Percentiles rank a stretch among this genome's conserved stretches.
phyloP scores from a whole-genome alignment of 35 echinoderm and acorn worm species.

The Eucidaris tribuloides region DNA sequence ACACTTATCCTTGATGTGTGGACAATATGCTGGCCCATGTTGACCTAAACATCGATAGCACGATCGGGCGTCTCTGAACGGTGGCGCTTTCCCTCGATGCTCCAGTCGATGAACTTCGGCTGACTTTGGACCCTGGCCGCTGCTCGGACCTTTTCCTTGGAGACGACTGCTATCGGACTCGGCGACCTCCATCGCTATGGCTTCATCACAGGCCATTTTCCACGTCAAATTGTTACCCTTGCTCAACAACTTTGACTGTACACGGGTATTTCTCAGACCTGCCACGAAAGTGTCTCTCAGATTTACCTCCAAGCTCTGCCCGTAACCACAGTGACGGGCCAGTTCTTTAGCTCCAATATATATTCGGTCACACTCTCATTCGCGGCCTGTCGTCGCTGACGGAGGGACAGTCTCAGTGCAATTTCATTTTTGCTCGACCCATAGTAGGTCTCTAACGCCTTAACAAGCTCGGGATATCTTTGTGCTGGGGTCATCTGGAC shows the following conservation, averaged over 20 bases:
- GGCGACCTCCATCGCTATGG: slow-evolving; percentile 14
- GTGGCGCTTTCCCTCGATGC: background rate
- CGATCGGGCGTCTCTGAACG: background rate
- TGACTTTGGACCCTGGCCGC: background rate
- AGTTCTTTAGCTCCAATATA: slow-evolving; percentile 32
- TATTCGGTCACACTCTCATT: slow-evolving; percentile 1
- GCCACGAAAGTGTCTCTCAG: slow-evolving; percentile 24
- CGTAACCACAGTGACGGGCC: slow-evolving; percentile 24
- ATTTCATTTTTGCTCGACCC: slow-evolving; percentile 5
- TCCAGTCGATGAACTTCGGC: background rate
- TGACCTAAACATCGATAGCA: slow-evolving; percentile 18
- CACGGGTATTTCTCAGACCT: background rate
- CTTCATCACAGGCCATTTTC: slow-evolving; percentile 15
- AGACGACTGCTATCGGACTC: background rate
- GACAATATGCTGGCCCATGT: background rate
- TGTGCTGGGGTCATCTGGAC: slow-evolving; percentile 11
- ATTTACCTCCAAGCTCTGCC: background rate
- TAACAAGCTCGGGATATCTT: background rate
- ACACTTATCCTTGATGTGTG: background rate
- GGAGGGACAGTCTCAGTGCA: background rate
- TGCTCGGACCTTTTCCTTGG: background rate
- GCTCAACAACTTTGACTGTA: slow-evolving; percentile 10
- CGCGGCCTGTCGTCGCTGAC: background rate
- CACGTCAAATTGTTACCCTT: slow-evolving; percentile 31
- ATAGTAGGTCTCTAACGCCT: background rate